Evolutionary conservation across 2,113 vertebrate genomes (phyloP), one percentile per base, ranked within the genome.

Genomic region (Nipponia nippon): DNA sequence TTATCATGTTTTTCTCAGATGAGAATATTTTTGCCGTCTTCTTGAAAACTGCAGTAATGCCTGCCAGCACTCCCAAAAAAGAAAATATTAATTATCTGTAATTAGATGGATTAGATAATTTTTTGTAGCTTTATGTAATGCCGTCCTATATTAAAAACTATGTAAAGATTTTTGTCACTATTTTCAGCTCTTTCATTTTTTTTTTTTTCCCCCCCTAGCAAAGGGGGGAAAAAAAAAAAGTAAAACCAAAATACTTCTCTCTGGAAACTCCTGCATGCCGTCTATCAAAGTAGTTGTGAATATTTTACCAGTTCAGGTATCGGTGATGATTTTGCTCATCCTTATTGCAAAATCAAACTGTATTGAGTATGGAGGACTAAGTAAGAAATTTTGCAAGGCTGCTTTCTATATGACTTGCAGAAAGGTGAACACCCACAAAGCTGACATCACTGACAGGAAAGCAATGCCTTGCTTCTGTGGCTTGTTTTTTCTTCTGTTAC

Each of bases 51-150:
- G 78, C 89, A 85, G 69, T 59, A 61, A 75, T 87, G 87, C 66
- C 66, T 95, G 73, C 91, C 91, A 92, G 85, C 78, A 92, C 90
- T 95, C 67, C 40, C 21, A 42, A 77, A 27, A 92, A 86, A 82
- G 92, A 90, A 90, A 94, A 94, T 96, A 91, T 91, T 87, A 92
- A 94, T 91, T 95, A 91, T 91, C 84, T 77, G 76, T 93, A 95
- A 90, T 95, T 96, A 92, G 93, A 89, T 93, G 90, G 89, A 96
- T 96, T 89, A 84, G 87, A 94, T 96, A 81, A 87, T 85, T 96
- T 95, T 85, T 94, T 82, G 87, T 89, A 89, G 89, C 73, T 95
- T 96, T 94, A 84, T 87, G 61, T 93, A 87, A 91, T 47, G 4
- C 2, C 2, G 69, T 70, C 72, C 83, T 92, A 62, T 90, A 91